Base-by-base conservation (phyloP, 2,888 invertebrate species). In the Heteromyza rotundicornis region DNA sequence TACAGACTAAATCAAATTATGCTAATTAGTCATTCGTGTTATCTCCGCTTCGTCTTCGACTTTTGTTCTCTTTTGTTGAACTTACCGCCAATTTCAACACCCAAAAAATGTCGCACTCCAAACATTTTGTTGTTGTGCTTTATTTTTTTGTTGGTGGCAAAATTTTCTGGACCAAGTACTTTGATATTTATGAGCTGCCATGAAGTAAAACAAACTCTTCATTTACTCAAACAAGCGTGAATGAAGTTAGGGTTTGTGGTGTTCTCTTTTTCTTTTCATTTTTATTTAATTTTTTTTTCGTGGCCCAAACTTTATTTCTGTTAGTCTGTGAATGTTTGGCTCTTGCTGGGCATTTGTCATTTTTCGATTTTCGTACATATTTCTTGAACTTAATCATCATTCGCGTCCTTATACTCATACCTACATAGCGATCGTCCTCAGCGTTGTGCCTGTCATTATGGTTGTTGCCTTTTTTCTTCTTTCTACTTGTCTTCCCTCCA, bases 311-410 rank as follows among this genome's bases (percentile, higher is more conserved):
- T 47, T 47, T 20, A 12, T n/a, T 40, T 17, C 14, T 20, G 47
- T 17, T 14, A 14, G 17, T 52, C 14, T n/a, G 57, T n/a, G 32
- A 32, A 50, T 57, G 57, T 60, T 55, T 49, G 58, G 67, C 64
- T 68, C 71, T 77, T 69, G 72, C 77, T 76, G 76, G 69, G 71
- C 68, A 72, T 77, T 73, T 73, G 74, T 71, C 68, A 70, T 70
- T 64, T 68, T 70, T 58, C 64, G 57, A 62, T 55, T 60, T 59
- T 60, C 32, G 40, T 55, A 40, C 65, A 71, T 71, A 71, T 73
- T 72, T 76, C 68, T 70, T 73, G 66, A 71, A 73, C 65, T 67
- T 62, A 64, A 64, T 66, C 64, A 66, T 61, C 60, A 49, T 22
- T 49, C 52, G 65, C 63, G 59, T 60, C 65, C 67, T n/a, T n/a